Conservation (phyloP, 2,113 vertebrate genomes). For the Pantherophis guttatus region DNA sequence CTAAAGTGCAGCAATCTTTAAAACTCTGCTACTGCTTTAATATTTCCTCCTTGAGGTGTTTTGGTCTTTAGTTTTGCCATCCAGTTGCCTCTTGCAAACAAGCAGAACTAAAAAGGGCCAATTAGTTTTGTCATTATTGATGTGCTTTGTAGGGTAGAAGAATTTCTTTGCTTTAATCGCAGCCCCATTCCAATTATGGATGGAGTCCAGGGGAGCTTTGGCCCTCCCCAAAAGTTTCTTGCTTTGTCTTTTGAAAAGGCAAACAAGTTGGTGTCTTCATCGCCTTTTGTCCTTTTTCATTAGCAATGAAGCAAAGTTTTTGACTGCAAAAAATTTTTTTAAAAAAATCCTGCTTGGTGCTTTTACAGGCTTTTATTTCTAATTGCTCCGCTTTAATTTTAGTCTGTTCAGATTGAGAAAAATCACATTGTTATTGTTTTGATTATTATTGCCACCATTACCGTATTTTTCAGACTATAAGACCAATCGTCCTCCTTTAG, state of each 20-base stretch:
- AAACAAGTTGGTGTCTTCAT: slow-evolving; percentile 27
- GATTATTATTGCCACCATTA: not conserved
- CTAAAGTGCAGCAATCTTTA: not conserved
- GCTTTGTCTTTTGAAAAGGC: not conserved
- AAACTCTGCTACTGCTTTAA: not conserved
- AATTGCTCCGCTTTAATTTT: slow-evolving; percentile 36
- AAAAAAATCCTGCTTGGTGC: not conserved
- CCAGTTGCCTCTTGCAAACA: slow-evolving; percentile 50
- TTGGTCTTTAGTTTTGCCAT: not conserved
- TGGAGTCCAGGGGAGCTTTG: not conserved
- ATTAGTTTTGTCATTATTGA: slow-evolving; percentile 12
- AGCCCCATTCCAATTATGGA: slow-evolving; percentile 22
- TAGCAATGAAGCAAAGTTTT: slow-evolving; percentile 19
- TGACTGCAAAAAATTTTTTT: not conserved
- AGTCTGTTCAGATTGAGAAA: slow-evolving; percentile 42
- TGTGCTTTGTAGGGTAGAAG: slow-evolving; percentile 8
- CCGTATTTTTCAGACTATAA: no score
- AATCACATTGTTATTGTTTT: not conserved
- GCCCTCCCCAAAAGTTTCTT: slow-evolving; percentile 6
- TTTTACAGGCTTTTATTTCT: slow-evolving; percentile 7
- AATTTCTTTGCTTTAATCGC: not conserved
- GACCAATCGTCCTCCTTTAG: no score
- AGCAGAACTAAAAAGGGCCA: slow-evolving; percentile 15
- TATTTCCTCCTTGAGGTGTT: not conserved
- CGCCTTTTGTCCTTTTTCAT: not conserved